Evolutionary conservation across 2,888 invertebrate species (phyloP).

Genomic region (Lepidocyrtinus sp.): DNA sequence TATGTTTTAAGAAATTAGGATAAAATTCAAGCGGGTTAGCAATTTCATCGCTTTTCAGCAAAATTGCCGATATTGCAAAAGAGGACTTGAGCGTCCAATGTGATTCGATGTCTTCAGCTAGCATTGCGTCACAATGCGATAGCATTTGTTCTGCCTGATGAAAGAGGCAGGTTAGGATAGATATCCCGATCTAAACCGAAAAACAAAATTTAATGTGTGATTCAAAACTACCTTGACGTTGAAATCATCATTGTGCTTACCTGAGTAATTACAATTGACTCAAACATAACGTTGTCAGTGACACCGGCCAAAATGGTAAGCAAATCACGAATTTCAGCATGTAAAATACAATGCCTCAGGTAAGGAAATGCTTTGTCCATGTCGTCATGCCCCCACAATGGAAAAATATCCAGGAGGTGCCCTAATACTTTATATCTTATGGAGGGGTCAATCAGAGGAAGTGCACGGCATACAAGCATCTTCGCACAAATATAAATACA

Average conservation of each 20-base stretch:
- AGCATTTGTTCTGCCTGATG: conserved; percentile 61
- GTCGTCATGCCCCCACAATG: conserved; percentile 59
- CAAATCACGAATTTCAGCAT: conserved; percentile 56
- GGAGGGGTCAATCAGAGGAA: conserved; percentile 64
- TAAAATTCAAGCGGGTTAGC: conserved; percentile 60
- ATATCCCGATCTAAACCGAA: conserved; percentile 54
- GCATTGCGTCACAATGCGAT: conserved; percentile 37
- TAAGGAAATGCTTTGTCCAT: conserved; percentile 64
- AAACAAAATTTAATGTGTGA: not conserved
- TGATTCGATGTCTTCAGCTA: conserved; percentile 44
- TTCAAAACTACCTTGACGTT: no score
- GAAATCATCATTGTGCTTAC: conserved; percentile 6
- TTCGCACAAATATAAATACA: conserved; percentile 38
- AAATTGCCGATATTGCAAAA: conserved; percentile 40
- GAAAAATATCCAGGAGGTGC: conserved; percentile 60
- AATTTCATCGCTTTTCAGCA: conserved; percentile 45
- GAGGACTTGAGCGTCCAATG: conserved; percentile 53
- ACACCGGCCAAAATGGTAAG: conserved; percentile 41
- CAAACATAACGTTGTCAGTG: conserved; percentile 45
- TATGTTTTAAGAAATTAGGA: conserved; percentile 53
- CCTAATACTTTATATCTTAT: conserved; percentile 59
- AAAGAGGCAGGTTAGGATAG: conserved; percentile 56
- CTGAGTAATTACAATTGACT: conserved; percentile 41
- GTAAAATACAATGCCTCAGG: conserved; percentile 64
- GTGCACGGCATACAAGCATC: conserved; percentile 67